Evolutionary conservation across 2,113 vertebrate genomes (phyloP).

Genomic region (Climacteris rufus): DNA sequence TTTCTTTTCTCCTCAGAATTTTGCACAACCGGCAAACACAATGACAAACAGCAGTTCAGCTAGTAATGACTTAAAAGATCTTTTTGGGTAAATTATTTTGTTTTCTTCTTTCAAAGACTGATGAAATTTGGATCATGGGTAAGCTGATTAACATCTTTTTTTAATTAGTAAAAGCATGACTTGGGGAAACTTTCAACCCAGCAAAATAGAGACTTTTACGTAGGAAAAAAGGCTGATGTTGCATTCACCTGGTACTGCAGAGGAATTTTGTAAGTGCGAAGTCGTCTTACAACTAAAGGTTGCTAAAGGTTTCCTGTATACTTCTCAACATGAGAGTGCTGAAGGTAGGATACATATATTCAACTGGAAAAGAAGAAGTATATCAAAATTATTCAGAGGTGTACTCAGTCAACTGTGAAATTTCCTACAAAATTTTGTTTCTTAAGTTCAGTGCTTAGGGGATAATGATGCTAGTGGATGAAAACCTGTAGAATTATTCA

Average conservation of each 20-base stretch:
- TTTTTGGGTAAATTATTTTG: conserved; percentile 84
- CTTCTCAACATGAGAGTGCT: background rate
- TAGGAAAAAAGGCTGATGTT: conserved; percentile 23
- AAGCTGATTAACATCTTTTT: conserved; percentile 64
- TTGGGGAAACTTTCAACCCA: conserved; percentile 12
- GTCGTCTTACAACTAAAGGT: background rate
- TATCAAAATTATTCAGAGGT: background rate
- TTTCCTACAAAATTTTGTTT: background rate
- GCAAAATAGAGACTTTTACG: conserved; percentile 19
- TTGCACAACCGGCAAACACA: conserved; percentile 82
- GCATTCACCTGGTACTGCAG: conserved; percentile 10
- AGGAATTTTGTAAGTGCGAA: background rate
- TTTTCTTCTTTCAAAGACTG: conserved; percentile 9
- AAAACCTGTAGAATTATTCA: background rate
- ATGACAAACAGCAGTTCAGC: conserved; percentile 85
- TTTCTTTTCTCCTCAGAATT: conserved; percentile 96
- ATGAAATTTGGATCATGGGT: conserved; percentile 62
- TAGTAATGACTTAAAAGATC: conserved; percentile 95
- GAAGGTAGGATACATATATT: background rate
- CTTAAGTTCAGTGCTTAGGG: background rate
- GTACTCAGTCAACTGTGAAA: background rate
- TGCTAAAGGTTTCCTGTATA: background rate
- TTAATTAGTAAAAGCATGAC: conserved; percentile 25
- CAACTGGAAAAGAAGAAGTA: background rate
- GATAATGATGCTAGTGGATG: background rate